Percentiles rank a stretch among this genome's conserved stretches.
phyloP scores from a whole-genome alignment of 2,888 invertebrate genomes.

The Troilus luridus region DNA sequence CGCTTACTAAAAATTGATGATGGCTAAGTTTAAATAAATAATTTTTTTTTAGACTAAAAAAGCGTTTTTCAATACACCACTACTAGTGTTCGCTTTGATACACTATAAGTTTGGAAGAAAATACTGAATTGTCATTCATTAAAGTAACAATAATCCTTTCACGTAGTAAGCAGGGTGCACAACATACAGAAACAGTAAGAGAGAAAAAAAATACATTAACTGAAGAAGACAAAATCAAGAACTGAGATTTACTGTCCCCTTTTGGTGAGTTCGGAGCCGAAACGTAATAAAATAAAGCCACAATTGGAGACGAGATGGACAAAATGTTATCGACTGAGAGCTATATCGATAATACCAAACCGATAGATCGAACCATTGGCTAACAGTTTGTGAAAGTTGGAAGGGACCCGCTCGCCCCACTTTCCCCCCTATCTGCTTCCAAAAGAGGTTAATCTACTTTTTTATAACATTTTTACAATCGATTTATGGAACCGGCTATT shows the following conservation, averaged over 20 bases:
- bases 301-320: not conserved
- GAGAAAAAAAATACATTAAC: not conserved
- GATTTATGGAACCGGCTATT: not conserved
- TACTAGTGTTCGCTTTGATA: too few relatives aligned
- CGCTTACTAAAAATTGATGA: too few relatives aligned
- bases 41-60: too few relatives aligned
- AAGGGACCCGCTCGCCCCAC: not conserved
- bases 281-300: not conserved
- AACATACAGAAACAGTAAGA: too few relatives aligned
- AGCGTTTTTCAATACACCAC: too few relatives aligned
- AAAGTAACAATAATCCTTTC: not conserved
- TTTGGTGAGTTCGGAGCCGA: not conserved
- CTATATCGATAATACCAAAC: not conserved
- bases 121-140: not conserved
- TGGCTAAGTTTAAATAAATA: too few relatives aligned
- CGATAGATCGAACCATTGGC: not conserved
- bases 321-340: not conserved
- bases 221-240: not conserved
- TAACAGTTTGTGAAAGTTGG: slow-evolving; percentile 30
- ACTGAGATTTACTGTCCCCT: not conserved
- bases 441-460: slow-evolving; percentile 41
- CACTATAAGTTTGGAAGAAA: not conserved
- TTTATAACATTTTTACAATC: not conserved
- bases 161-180: not conserved
- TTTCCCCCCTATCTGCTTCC: slow-evolving; percentile 5